A percentile compares a stretch with the other conserved stretches of the same genome.
phyloP scores from a whole-genome alignment of 2,888 invertebrate species.

The Lasiommata megera region DNA sequence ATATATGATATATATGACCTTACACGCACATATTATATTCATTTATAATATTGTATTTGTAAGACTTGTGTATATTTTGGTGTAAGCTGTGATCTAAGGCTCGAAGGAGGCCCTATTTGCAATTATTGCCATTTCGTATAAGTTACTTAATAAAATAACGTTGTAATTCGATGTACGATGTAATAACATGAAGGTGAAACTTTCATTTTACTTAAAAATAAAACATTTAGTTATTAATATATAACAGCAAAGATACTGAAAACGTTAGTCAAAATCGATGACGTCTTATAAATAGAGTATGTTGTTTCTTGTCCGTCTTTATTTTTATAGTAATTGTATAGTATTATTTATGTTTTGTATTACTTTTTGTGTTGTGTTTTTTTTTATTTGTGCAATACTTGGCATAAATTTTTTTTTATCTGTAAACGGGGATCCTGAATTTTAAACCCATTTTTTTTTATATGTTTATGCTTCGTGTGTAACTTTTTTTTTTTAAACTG shows the following conservation, averaged over 20 bases:
- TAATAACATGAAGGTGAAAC: slow-evolving; percentile 49
- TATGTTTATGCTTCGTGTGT: slow-evolving; percentile 47
- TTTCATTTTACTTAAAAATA: slow-evolving; percentile 36
- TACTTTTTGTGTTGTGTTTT: slow-evolving; percentile 25
- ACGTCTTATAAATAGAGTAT: background rate
- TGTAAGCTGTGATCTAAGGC: slow-evolving; percentile 14
- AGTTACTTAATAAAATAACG: slow-evolving; percentile 52
- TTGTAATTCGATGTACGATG: slow-evolving; percentile 32
- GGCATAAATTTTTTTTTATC: slow-evolving; percentile 45
- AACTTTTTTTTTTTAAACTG: slow-evolving; percentile 34
- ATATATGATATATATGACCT: background rate
- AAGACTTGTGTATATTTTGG: slow-evolving; percentile 10
- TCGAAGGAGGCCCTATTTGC: slow-evolving; percentile 12
- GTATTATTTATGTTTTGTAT: slow-evolving; percentile 22
- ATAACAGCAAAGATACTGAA: slow-evolving; percentile 23
- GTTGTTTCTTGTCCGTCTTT: slow-evolving; percentile 23
- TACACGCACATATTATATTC: background rate
- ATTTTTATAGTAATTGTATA: slow-evolving; percentile 19
- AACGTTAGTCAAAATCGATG: slow-evolving; percentile 1
- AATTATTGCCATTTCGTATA: slow-evolving; percentile 66
- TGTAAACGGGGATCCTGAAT: background rate
- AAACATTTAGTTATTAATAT: slow-evolving; percentile 3
- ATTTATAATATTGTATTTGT: background rate
- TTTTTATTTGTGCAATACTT: slow-evolving; percentile 55
- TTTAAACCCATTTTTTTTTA: slow-evolving; percentile 9